A percentile compares a stretch with the other conserved stretches of the same genome.
These are phyloP conservation scores for Coracias cyanogaster DNA, from an alignment of 2,797 vertebrate species.

Conservation along the genomic window DNA sequence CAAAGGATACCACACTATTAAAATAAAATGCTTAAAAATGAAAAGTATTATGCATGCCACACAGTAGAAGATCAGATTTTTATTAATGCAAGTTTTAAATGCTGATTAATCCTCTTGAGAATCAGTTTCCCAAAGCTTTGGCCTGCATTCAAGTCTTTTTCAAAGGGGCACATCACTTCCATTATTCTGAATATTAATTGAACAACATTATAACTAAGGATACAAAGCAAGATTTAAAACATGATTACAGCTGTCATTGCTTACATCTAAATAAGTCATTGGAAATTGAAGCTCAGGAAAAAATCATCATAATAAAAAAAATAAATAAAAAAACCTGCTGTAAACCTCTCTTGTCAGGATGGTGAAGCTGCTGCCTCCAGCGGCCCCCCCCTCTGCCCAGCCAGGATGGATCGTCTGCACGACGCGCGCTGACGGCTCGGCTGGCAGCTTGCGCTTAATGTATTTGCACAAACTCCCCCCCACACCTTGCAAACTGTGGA, in stretches of 20 bases:
- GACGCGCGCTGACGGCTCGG: not conserved
- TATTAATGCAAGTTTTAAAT: conserved; percentile 93
- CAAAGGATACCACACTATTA: conserved; percentile 76
- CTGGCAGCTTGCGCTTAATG: not conserved
- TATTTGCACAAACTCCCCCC: not conserved
- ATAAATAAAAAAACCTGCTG: not conserved
- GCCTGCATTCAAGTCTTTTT: conserved; percentile 83
- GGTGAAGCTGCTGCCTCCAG: not conserved
- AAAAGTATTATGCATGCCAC: conserved; percentile 81
- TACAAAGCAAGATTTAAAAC: conserved; percentile 84
- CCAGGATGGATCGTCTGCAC: conserved; percentile 10
- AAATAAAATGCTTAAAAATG: conserved; percentile 82
- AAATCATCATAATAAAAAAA: not conserved
- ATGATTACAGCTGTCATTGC: conserved; percentile 81
- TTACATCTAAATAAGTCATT: conserved; percentile 82
- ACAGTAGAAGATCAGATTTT: conserved; percentile 86
- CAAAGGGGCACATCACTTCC: conserved; percentile 80
- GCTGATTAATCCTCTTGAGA: conserved; percentile 89
- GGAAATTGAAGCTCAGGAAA: conserved; percentile 68
- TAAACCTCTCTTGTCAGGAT: conserved; percentile 54
- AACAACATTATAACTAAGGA: conserved; percentile 83
- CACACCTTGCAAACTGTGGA: not conserved
- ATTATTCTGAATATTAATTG: conserved; percentile 88
- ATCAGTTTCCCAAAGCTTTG: conserved; percentile 86
- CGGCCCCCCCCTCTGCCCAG: not conserved